phyloP scores from a whole-genome alignment of 2,888 invertebrate species.

The Thelaira solivaga region DNA sequence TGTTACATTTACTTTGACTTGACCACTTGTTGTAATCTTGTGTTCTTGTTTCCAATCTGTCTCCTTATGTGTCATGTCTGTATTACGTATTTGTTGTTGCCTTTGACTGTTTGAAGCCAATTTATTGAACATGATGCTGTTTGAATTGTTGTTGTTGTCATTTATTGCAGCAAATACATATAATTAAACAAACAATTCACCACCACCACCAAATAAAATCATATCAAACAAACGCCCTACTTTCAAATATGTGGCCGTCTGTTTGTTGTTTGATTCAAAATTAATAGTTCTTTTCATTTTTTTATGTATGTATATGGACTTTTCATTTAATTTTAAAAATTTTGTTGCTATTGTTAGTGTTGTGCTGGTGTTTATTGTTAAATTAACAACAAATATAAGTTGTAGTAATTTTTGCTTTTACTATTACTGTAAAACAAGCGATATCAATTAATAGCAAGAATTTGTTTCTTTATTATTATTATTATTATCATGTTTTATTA shows the following conservation, averaged over 20 bases:
- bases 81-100: not conserved
- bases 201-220: conserved; percentile 16
- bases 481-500: not conserved
- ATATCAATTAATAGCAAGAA: conserved; percentile 48
- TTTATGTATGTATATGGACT: too few relatives aligned
- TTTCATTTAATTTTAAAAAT: not conserved
- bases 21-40: conserved; percentile 58
- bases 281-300: conserved; percentile 45
- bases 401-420: conserved; percentile 10
- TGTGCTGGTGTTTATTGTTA: conserved; percentile 11
- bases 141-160: conserved; percentile 21
- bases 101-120: conserved; percentile 30
- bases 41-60: conserved; percentile 58
- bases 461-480: conserved; percentile 11
- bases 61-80: conserved; percentile 58
- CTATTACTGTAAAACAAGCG: conserved; percentile 33
- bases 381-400: conserved; percentile 32
- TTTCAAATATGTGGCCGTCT: conserved; percentile 53
- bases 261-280: conserved; percentile 21
- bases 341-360: conserved; percentile 4
- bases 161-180: conserved; percentile 17
- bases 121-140: conserved; percentile 50
- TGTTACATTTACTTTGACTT: conserved; percentile 31
- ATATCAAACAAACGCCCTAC: conserved; percentile 60
- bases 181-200: conserved; percentile 33